These are phyloP conservation scores for Falco concolor DNA, from an alignment of 2,797 vertebrate genomes.

Conservation along the genomic window DNA sequence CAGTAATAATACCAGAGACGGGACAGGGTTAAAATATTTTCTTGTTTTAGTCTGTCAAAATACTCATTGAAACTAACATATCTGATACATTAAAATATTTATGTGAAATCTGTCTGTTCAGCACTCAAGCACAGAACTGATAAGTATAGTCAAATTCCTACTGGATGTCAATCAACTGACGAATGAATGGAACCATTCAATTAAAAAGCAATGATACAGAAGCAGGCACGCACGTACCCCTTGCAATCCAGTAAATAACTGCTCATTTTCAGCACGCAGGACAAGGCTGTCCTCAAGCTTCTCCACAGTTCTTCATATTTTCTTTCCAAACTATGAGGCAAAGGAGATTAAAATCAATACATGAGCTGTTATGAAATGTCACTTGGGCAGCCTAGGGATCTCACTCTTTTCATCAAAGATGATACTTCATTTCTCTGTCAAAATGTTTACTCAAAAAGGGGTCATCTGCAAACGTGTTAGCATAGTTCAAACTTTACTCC, in stretches of 20 bases:
- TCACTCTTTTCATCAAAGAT: background rate
- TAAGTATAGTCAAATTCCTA: background rate
- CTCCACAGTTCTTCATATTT: background rate
- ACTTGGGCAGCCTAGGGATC: background rate
- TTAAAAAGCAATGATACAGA: background rate
- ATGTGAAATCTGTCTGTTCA: conserved; percentile 3
- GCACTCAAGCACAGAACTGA: background rate
- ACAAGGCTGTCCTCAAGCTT: background rate
- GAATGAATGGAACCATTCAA: background rate
- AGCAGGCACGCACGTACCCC: background rate
- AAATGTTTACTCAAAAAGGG: background rate
- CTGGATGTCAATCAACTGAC: background rate
- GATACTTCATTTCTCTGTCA: background rate
- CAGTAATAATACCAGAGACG: background rate
- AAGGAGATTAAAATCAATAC: background rate
- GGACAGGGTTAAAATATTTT: conserved; percentile 7
- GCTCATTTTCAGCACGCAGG: background rate
- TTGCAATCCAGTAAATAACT: rapidly evolving
- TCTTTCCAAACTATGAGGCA: background rate
- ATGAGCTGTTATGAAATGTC: background rate
- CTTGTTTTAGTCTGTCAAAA: conserved; percentile 5
- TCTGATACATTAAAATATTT: background rate
- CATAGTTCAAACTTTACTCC: background rate
- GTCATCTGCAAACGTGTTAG: background rate
- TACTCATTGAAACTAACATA: background rate